Evolutionary conservation across 2,888 invertebrate genomes (phyloP).

Genomic region (Liopterus haemorrhoidalis): DNA sequence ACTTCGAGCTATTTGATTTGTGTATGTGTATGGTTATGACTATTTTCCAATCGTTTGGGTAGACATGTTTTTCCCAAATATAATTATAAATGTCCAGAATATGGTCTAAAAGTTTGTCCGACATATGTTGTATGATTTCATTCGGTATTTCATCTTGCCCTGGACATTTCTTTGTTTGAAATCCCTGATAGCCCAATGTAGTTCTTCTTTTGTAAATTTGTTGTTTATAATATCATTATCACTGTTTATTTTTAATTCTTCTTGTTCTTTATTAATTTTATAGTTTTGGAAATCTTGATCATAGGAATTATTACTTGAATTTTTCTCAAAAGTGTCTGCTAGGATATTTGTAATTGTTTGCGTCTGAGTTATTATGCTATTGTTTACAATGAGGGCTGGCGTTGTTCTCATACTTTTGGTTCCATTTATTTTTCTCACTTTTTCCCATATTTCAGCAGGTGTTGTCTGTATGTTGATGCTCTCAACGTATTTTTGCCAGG

Average conservation of each 20-base stretch:
- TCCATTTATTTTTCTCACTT: slow-evolving; percentile 13
- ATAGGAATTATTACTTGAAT: slow-evolving; percentile 1
- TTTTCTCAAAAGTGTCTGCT: background rate
- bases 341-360: too few relatives aligned
- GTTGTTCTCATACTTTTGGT: background rate
- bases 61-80: background rate
- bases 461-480: slow-evolving; percentile 12
- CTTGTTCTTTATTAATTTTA: slow-evolving; percentile 7
- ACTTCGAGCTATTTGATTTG: slow-evolving; percentile 4
- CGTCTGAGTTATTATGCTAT: background rate
- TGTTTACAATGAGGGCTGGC: slow-evolving; percentile 1
- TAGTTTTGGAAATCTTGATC: background rate
- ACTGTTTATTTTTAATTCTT: too few relatives aligned
- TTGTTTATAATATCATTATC: slow-evolving; percentile 5
- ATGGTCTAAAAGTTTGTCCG: background rate
- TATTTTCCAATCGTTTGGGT: slow-evolving; percentile 3
- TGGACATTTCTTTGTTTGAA: slow-evolving; percentile 4
- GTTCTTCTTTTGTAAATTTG: slow-evolving; percentile 1
- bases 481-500: slow-evolving; percentile 20
- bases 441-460: slow-evolving; percentile 21
- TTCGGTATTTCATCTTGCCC: slow-evolving; percentile 5
- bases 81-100: slow-evolving; percentile 5
- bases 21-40: background rate
- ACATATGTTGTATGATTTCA: slow-evolving; percentile 7
- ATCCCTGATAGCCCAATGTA: background rate